Base-by-base conservation (phyloP, 2,888 invertebrate genomes). In the Drosophila ustulata region DNA sequence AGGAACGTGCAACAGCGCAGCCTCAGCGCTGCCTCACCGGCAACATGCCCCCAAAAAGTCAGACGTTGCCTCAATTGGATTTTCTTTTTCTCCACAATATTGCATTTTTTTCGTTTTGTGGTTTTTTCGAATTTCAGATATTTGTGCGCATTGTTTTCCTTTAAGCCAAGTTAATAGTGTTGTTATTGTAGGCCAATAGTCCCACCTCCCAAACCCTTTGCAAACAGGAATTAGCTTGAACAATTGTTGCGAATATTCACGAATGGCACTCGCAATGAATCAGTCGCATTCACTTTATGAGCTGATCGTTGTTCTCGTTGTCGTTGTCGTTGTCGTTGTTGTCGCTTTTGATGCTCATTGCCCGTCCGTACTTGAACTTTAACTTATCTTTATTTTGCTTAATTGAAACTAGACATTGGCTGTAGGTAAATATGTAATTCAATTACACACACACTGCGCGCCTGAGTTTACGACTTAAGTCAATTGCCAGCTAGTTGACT, bases 311-410 rank as follows among this genome's bases (percentile, higher is more conserved):
- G 30, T 56, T 52, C 18, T 41, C 53, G 0, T 34, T 34, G 11
- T 34, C 9, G 11, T 11, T 34, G 1, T 41, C 53, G 0, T 34
- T 34, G 11, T 34, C 9, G 11, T 11, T 34, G 1, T 34, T 34
- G 34, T 34, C 34, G 34, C 37, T 11, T 7, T 37, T 37, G 37
- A n/a, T 37, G 26, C 8, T 45, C 46, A 43, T 39, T 41, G 26
- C 26, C 56, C 52, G 51, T 26, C 49, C 59, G 73, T 65, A 72
- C 85, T 78, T 90, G 90, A 90, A 89, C 89, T 89, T 88, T 88
- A 81, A 76, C 90, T 82, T 75, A 78, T 81, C 87, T 87, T 88
- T 85, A 88, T 83, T 85, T 90, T 75, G 55, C 85, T 88, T 89
- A 90, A 90, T 90, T 90, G 79, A 89, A 79, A 86, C 88, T 78